Percentiles rank a stretch among this genome's conserved stretches.
Evolutionary conservation across 2,797 vertebrate species (phyloP).

Genomic region (Vipera latastei): DNA sequence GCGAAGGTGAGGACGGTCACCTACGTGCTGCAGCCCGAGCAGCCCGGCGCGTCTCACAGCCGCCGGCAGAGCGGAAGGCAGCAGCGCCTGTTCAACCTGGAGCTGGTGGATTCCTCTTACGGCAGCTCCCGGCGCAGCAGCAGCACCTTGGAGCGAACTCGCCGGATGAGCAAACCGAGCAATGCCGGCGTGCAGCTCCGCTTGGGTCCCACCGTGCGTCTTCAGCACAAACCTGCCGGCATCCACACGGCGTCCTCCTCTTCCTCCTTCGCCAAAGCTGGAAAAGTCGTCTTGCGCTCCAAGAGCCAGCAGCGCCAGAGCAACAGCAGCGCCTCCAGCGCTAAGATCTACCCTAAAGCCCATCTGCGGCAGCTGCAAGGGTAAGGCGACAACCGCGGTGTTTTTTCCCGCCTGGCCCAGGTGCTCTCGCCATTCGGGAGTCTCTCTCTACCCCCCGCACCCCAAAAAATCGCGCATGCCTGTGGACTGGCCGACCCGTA

Average conservation of each 20-base stretch:
- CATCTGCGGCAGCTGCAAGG: constrained; percentile 68
- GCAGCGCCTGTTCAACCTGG: constrained; percentile 77
- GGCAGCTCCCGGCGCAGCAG: constrained; percentile 44
- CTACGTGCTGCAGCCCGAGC: constrained; percentile 83
- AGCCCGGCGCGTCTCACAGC: constrained; percentile 62
- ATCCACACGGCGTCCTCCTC: constrained; percentile 47
- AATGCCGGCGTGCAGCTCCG: constrained; percentile 57
- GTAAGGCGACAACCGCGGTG: constrained; percentile 54
- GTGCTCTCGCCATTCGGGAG: not conserved
- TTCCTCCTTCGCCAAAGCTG: constrained; percentile 38
- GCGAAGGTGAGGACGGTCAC: constrained; percentile 77
- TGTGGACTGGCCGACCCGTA: not conserved
- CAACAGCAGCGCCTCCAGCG: constrained; percentile 53
- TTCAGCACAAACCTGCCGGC: constrained; percentile 62
- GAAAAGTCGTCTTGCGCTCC: constrained; percentile 55
- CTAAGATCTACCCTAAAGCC: constrained; percentile 69
- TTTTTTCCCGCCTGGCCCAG: not conserved
- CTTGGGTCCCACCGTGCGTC: constrained; percentile 52
- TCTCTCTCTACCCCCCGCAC: no score
- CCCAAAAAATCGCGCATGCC: not conserved
- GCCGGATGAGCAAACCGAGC: constrained; percentile 77
- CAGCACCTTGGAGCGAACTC: constrained; percentile 77
- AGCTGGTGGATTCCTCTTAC: constrained; percentile 70
- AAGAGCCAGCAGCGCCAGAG: constrained; percentile 36
- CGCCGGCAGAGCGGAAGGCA: constrained; percentile 72